Evolutionary conservation across 2,797 vertebrate species (phyloP), one percentile per base, ranked within the genome.

Genomic region (Limosa lapponica): DNA sequence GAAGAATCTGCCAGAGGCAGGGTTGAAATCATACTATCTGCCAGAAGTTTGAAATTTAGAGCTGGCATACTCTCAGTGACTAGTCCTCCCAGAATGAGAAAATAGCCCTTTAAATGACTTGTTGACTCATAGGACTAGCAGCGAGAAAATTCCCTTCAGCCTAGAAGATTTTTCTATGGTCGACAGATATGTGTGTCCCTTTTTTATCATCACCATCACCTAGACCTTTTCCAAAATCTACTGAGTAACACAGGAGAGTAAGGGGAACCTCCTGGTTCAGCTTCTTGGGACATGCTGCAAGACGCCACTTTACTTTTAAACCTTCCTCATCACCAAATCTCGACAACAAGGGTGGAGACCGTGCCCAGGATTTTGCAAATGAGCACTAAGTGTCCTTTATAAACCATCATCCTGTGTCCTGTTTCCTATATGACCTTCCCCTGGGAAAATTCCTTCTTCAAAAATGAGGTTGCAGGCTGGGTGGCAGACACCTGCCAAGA

Each of bases 1-100:
- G 51, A 91, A 34, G 48, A 77, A 48, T 41, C 72, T 92, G 87
- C 86, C 90, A 93, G 70, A 79, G 41, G 20, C 46, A 66, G 27
- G 20, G 24, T 32, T 94, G 75, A 89, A 96, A 87, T 71, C 27
- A n/a, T 23, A 3, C 32, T 61, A 27, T 62, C 37, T 92, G 78
- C 64, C 95, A 95, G 78, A 92, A 84, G 34, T 67, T 12, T 65
- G 89, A 80, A 64, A 96, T 86, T 52, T 51, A 80, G 82, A 91
- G 41, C 52, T 89, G 89, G 65, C 1, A 0, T 23, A 18, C 27
- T 64, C 25, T 80, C 44, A 17, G 55, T 57, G 44, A 84, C 64
- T 73, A 61, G 65, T 85, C 65, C 58, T 74, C 27, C 27, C 59
- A 59, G 66, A n/a, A 80, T 28, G 34, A 89, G 49, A 73, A 79